Evolutionary conservation across 2,888 invertebrate genomes (phyloP).

Genomic region (Agriotes lineatus): DNA sequence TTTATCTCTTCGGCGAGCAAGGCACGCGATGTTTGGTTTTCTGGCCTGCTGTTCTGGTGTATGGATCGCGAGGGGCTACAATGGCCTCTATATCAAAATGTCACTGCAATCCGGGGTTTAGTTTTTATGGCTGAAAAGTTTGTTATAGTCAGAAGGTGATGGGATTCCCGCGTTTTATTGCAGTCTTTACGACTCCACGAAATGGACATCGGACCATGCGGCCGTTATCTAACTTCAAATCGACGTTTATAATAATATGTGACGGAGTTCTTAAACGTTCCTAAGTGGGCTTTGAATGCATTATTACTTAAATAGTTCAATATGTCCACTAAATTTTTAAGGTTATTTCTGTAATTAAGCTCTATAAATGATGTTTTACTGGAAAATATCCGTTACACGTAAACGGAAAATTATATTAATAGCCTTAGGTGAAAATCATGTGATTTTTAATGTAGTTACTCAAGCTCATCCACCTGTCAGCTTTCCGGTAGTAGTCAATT

Average conservation of each 20-base stretch:
- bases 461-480: too few species aligned
- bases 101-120: slow-evolving; percentile 56
- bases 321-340: neutral
- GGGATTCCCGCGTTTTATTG: slow-evolving; percentile 57
- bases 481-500: too few species aligned
- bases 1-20: slow-evolving; percentile 54
- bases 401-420: too few species aligned
- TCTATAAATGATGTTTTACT: neutral
- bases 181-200: slow-evolving; percentile 53
- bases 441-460: too few species aligned
- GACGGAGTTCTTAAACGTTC: slow-evolving; percentile 15
- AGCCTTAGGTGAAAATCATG: too few species aligned
- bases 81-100: slow-evolving; percentile 57
- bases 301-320: neutral
- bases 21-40: slow-evolving; percentile 54
- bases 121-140: slow-evolving; percentile 56
- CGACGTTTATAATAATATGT: slow-evolving; percentile 37
- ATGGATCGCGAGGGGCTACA: slow-evolving; percentile 51
- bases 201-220: slow-evolving; percentile 33
- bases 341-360: neutral
- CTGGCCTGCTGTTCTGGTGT: slow-evolving; percentile 54
- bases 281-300: neutral
- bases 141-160: slow-evolving; percentile 55
- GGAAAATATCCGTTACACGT: neutral
- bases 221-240: slow-evolving; percentile 39